Base-by-base conservation (phyloP, 1,140 invertebrate genomes). In the Ceratosolen fusciceps region DNA sequence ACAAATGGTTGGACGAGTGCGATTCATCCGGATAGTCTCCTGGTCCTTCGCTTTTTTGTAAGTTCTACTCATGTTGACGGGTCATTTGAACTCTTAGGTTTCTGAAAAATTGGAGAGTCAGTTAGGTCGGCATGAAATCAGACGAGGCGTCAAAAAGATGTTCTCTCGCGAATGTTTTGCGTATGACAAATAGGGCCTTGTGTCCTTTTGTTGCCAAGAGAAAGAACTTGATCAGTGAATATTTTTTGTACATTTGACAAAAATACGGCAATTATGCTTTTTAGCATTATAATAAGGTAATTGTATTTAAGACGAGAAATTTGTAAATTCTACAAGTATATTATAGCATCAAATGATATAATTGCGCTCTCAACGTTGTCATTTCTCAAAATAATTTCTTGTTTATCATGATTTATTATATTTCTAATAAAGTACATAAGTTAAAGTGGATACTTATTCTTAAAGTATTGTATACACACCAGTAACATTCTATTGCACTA, bases 71-170 rank as follows among this genome's bases (percentile, higher is more conserved):
- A 7, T 34, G n/a, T 68, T 19, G 31, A 65, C 9, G 21, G 37
- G 37, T 1, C 37, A 8, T 24, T 12, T 9, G 47, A 49, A 49
- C 24, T 49, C 67, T 68, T 68, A 7, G 1, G 34, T n/a, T 2
- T 19, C 7, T 54, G 29, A 72, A 21, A 72, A 72, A 72, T 72
- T 24, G 47, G 14, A n/a, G 24, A 54, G 43, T 43, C 43, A 34
- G 37, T 2, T 29, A 47, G 9, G 24, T 54, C 49, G 24, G 47
- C 43, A 34, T 34, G 26, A 39, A 29, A 72, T 72, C 54, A 56
- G 49, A 54, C 26, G 68, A 71, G 43, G 43, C 16, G 43, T 3
- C 52, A 47, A 71, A 71, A 71, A 49, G 43, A 71, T 71, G 49
- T 71, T 5, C 58, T 65, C 12, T 71, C 54, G 1, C 7, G 29